Base-by-base conservation (phyloP, 1,140 invertebrate species). In the Polypedilum vanderplanki region DNA sequence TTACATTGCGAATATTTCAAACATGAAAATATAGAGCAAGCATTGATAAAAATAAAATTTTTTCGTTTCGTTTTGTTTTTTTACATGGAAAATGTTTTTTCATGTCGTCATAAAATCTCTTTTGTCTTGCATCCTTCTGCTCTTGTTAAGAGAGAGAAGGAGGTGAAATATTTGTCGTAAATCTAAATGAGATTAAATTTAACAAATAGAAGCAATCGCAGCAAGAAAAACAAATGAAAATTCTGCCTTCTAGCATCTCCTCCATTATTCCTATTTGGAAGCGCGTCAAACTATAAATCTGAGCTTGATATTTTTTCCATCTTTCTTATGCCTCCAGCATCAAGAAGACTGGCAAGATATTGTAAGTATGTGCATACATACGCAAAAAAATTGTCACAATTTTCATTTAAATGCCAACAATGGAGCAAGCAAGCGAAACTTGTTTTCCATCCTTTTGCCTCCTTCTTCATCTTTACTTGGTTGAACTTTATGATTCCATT, bases 181-280 rank as follows among this genome's bases (percentile, higher is more conserved):
- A 57, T 57, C 46, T 15, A 57, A 57, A 57, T 57, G n/a, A 57
- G 46, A 57, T 57, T 57, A 57, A 57, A n/a, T 57, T 57, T 57
- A 33, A 33, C 24, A 57, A 15, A 57, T 0, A 57, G 12, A 57
- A 57, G 10, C 12, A 57, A 15, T 12, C 12, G 15, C 46, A 57
- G n/a, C n/a, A 57, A 12, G 46, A 57, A 15, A n/a, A 57, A 46
- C 15, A 46, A 57, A 57, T n/a, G 15, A 46, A 12, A 57, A 33
- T 33, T 33, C 24, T 33, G 24, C 24, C 24, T 33, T 33, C 24
- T 5, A 57, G 10, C 46, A 4, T 15, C 41, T 46, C 41, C 8
- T 12, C 41, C 0, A 57, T n/a, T n/a, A 15, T 57, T 57, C 12
- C 46, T 57, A n/a, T 57, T 57, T 57, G 46, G 46, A 57, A 57